Evolutionary conservation across 2,888 invertebrate genomes (phyloP).

Genomic region (Drosophila kuntzei): DNA sequence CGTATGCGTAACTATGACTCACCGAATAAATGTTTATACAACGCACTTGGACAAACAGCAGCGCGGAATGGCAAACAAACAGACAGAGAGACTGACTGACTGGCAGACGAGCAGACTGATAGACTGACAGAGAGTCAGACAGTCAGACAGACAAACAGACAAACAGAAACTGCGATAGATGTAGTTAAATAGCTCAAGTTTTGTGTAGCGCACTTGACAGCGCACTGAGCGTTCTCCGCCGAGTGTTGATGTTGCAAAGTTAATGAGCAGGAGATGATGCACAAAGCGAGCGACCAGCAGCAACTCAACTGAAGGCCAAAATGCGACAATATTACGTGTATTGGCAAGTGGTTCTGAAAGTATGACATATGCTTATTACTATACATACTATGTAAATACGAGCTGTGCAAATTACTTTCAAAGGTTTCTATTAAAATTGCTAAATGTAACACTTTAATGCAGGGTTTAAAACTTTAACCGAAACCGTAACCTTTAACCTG

Average conservation of each 20-base stretch:
- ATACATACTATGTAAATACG: neutral
- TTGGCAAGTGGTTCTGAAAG: slow-evolving; percentile 10
- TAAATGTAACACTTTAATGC: slow-evolving; percentile 5
- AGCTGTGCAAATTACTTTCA: neutral
- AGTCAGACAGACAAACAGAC: slow-evolving; percentile 29
- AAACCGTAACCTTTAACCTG: too few relatives aligned
- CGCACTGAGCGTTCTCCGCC: slow-evolving; percentile 42
- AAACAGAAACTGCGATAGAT: slow-evolving; percentile 59
- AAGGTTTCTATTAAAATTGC: slow-evolving; percentile 9
- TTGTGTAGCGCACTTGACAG: slow-evolving; percentile 58
- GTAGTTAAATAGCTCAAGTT: slow-evolving; percentile 77
- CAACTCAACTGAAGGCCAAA: slow-evolving; percentile 39
- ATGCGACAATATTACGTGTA: slow-evolving; percentile 9
- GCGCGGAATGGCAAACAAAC: slow-evolving; percentile 37
- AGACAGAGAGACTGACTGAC: slow-evolving; percentile 16
- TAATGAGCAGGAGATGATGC: slow-evolving; percentile 61
- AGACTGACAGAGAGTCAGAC: slow-evolving; percentile 22
- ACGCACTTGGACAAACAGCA: slow-evolving; percentile 60
- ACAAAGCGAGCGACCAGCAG: slow-evolving; percentile 7
- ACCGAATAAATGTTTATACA: slow-evolving; percentile 70
- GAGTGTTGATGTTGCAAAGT: slow-evolving; percentile 68
- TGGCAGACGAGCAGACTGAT: neutral
- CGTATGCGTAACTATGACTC: slow-evolving; percentile 42
- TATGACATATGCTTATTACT: neutral
- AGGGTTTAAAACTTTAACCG: too few relatives aligned